Base-by-base conservation (phyloP, 2,113 vertebrate genomes). In the Onychostruthus taczanowskii region DNA sequence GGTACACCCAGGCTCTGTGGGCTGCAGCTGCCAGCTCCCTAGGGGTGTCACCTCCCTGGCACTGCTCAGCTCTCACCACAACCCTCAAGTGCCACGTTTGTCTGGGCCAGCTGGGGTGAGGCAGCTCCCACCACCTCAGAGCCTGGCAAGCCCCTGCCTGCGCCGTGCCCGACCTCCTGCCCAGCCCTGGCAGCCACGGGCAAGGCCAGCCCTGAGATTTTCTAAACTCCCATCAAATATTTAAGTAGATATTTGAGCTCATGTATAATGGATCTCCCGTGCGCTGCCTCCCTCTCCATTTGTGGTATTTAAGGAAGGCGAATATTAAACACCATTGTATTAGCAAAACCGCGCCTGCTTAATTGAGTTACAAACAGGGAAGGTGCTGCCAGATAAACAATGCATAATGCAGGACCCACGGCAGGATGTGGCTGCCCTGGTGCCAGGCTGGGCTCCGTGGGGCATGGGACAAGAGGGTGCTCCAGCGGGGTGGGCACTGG, bases 281-380 rank as follows among this genome's bases (percentile, higher is more conserved):
- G 14, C 1, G 8, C 95, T 96, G 95, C 91, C 91, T 92, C 91
- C 85, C 85, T 68, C 69, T 95, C 96, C 86, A 95, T 95, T 96
- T 94, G 94, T 73, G 94, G 96, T 90, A 87, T 96, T 97, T 96
- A 93, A 96, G 93, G 89, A 96, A 97, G 89, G 53, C 27, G 92
- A 95, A 92, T 95, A 96, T 97, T 97, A 96, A 97, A 93, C 96
- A 89, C 91, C 96, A 81, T 89, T 96, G 93, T 95, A 96, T 96
- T 97, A 97, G 86, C 94, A 69, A 73, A 94, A 78, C 93, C 59
- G 1, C 17, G 26, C 47, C 93, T 90, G 91, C 90, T 80, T 94
- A 95, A 96, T 88, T 93, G 91, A 93, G 96, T 93, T 90, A 91
- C 89, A 91, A 94, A 92, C 26, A 8, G 92, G 63, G 94, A 90